These are phyloP conservation scores for Pollicipes pollicipes DNA, from an alignment of 1,140 invertebrate genomes.

Conservation along the genomic window DNA sequence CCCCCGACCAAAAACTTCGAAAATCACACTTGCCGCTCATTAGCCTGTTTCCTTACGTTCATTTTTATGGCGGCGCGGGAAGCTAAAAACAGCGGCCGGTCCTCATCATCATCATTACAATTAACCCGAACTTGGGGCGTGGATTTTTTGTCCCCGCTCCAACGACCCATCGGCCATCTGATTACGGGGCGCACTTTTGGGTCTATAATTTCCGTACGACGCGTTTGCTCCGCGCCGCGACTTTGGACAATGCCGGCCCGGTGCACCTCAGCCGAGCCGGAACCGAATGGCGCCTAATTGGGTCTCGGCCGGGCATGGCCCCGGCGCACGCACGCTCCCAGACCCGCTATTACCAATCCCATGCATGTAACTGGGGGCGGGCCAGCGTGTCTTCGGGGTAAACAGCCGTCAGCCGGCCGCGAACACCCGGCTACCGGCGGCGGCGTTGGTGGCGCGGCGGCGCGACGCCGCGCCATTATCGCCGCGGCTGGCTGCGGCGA, in stretches of 20 bases:
- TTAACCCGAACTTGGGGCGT: neutral
- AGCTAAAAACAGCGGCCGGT: neutral
- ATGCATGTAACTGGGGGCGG: constrained; percentile 1
- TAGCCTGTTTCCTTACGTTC: neutral
- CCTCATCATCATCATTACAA: neutral
- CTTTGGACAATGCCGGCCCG: neutral
- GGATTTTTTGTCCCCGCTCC: neutral
- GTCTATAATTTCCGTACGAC: neutral
- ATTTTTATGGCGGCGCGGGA: neutral
- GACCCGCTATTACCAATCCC: neutral
- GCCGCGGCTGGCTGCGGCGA: too few species aligned
- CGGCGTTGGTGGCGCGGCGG: too few species aligned
- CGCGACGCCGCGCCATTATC: neutral
- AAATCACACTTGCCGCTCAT: neutral
- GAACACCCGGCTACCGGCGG: neutral
- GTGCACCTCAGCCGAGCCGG: neutral
- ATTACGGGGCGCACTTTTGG: neutral
- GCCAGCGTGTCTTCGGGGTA: neutral
- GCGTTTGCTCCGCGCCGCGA: too few species aligned
- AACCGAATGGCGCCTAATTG: neutral
- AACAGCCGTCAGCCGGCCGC: neutral
- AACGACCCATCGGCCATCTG: neutral
- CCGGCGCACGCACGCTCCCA: neutral
- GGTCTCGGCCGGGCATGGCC: neutral
- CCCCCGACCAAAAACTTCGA: neutral